Evolutionary conservation across 2,888 invertebrate genomes (phyloP), one percentile per base, ranked within the genome.

Genomic region (Yponomeuta cagnagella): DNA sequence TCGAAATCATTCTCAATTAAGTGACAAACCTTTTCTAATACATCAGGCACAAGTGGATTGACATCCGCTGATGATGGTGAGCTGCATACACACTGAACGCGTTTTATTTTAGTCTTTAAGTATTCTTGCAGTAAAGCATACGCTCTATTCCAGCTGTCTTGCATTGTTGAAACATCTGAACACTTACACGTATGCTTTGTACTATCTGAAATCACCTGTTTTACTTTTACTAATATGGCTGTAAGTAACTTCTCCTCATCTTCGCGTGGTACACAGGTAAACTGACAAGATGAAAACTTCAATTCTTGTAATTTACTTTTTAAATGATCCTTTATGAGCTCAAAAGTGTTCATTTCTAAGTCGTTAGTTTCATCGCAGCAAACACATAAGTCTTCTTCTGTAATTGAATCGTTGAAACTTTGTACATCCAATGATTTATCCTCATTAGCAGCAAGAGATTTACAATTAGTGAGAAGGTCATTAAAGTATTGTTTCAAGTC

Each of bases 1-100:
- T 86, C 74, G 77, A 92, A 89, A 78, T 92, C 92, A 72, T 82
- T 79, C 76, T 91, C 88, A 73, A 92, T 90, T 73, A 89, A 77
- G 73, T 78, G 77, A 73, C 79, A 83, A 37, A 92, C 83, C 78
- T 86, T 83, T 10, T 85, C 80, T 71, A 89, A 78, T 66, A 90
- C 76, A 65, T 79, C 77, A 9, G 86, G 83, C 70, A 90, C 76
- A 48, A 82, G 70, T 1, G 71, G 71, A 23, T 82, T 75, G 73
- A 80, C 80, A 70, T 75, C 77, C 63, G 80, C 75, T 30, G 79
- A 77, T 66, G 74, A 74, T 23, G 52, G 12, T 8, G 78, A 71
- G 68, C 77, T 71, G 76, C 88, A 88, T 52, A 78, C 73, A 75
- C 89, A 89, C 73, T 88, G 81, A 12, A 85, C 84, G 68, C 83